Conservation (phyloP, 2,797 vertebrate species). For the Salarias fasciatus region DNA sequence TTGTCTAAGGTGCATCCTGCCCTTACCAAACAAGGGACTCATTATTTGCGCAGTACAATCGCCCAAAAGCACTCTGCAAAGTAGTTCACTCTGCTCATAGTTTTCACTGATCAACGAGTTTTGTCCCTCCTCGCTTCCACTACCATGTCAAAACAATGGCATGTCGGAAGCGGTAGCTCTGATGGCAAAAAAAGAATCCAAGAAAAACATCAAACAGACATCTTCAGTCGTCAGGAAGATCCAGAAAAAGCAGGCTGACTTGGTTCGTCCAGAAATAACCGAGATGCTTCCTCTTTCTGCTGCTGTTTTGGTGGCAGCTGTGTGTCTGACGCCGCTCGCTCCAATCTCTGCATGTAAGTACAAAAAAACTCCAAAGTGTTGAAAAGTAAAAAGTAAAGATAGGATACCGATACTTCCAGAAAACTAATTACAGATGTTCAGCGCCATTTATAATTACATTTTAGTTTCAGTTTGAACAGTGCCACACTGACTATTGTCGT, state of each 20-base stretch:
- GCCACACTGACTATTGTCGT: no score
- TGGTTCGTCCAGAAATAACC: conserved; percentile 22
- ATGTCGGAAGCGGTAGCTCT: conserved; percentile 49
- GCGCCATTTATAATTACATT: no score
- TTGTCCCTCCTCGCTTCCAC: conserved; percentile 74
- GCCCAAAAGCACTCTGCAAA: no score
- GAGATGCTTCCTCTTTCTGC: conserved; percentile 12
- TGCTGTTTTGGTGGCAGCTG: conserved; percentile 55
- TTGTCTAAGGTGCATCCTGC: no score
- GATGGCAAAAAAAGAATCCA: conserved; percentile 63
- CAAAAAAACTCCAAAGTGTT: no score
- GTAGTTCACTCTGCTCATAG: no score
- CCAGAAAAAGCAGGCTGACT: conserved; percentile 26
- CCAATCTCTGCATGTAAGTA: conserved; percentile 75
- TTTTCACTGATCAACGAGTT: conserved; percentile 4
- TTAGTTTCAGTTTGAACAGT: no score
- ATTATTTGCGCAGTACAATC: no score
- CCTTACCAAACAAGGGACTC: no score
- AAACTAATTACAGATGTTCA: no score
- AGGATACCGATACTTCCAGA: conserved; percentile 2
- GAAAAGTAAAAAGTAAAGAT: neutral
- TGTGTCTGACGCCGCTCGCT: conserved; percentile 67
- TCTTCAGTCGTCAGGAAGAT: neutral
- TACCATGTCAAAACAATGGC: conserved; percentile 67
- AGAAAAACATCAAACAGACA: conserved; percentile 17